Evolutionary conservation across 2,888 invertebrate genomes (phyloP).

Genomic region (Ditula angustiorana): DNA sequence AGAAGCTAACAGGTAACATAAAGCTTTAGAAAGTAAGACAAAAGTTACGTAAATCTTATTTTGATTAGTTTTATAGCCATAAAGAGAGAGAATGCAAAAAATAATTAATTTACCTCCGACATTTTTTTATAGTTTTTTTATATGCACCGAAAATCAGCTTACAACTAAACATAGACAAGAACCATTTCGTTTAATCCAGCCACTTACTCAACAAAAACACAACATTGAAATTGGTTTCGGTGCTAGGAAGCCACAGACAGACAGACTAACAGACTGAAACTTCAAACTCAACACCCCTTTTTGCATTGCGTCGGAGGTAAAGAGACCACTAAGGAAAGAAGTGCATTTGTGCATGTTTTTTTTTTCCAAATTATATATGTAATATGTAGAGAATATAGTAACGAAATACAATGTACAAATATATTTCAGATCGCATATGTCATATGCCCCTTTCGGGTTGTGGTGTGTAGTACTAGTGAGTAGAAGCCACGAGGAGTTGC

Average conservation of each 20-base stretch:
- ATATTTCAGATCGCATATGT: conserved; percentile 14
- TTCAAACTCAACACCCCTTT: too few relatives aligned
- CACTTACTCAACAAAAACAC: too few relatives aligned
- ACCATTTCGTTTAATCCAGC: too few relatives aligned
- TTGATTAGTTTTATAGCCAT: conserved; percentile 5
- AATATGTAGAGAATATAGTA: conserved; percentile 26
- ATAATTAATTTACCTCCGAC: too few relatives aligned
- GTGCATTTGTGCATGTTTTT: conserved; percentile 2
- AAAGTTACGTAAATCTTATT: conserved; percentile 17
- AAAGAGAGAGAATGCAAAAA: too few relatives aligned
- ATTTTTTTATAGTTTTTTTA: too few relatives aligned
- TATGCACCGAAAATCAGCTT: too few relatives aligned
- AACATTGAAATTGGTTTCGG: too few relatives aligned
- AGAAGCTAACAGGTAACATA: not conserved
- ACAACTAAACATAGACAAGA: too few relatives aligned
- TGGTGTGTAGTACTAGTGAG: not conserved
- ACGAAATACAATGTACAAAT: conserved; percentile 40
- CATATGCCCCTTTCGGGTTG: conserved; percentile 16
- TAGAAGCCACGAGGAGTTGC: not conserved
- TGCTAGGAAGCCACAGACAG: too few relatives aligned
- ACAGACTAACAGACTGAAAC: too few relatives aligned
- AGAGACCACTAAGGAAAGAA: not conserved
- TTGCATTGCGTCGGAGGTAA: not conserved
- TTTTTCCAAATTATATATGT: conserved; percentile 11
- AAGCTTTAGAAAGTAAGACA: conserved; percentile 1